Conservation (phyloP, 2,797 vertebrate species). For the Cryptoprocta ferox region DNA sequence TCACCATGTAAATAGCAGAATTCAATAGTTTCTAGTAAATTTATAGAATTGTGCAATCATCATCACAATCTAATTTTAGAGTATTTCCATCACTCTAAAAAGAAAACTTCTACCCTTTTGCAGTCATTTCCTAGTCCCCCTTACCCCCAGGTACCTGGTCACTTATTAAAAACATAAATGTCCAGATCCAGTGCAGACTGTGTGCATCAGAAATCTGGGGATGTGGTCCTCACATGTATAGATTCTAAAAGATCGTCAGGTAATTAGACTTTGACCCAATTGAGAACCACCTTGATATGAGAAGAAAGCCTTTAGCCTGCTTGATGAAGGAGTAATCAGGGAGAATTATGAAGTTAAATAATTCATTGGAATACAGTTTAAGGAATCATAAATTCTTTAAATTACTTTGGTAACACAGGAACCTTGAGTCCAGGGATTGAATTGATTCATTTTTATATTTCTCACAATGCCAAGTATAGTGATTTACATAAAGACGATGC, state of each 20-base stretch:
- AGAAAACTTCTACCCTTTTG: background rate
- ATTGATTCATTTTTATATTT: slow-evolving; percentile 61
- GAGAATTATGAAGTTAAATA: slow-evolving; percentile 51
- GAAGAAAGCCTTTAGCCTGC: slow-evolving; percentile 33
- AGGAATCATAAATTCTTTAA: slow-evolving; percentile 52
- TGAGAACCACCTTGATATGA: background rate
- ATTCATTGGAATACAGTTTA: slow-evolving; percentile 43
- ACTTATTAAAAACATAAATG: background rate
- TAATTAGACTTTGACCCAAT: slow-evolving; percentile 2
- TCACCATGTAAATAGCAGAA: background rate
- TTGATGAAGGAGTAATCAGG: slow-evolving; percentile 8
- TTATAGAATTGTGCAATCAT: background rate
- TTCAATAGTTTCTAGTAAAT: slow-evolving; percentile 21
- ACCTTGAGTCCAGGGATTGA: slow-evolving; percentile 24
- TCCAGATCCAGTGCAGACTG: background rate
- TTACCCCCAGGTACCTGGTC: background rate
- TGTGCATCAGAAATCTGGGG: background rate
- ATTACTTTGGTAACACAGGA: slow-evolving; percentile 58
- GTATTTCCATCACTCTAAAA: background rate
- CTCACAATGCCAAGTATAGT: slow-evolving; percentile 35
- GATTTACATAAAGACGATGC: slow-evolving; percentile 58
- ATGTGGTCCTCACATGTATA: background rate
- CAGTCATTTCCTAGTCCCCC: background rate
- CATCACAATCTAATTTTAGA: slow-evolving; percentile 39
- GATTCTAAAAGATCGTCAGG: background rate